Evolutionary conservation across 2,797 vertebrate genomes (phyloP), one percentile per base, ranked within the genome.

Genomic region (Balearica regulorum): DNA sequence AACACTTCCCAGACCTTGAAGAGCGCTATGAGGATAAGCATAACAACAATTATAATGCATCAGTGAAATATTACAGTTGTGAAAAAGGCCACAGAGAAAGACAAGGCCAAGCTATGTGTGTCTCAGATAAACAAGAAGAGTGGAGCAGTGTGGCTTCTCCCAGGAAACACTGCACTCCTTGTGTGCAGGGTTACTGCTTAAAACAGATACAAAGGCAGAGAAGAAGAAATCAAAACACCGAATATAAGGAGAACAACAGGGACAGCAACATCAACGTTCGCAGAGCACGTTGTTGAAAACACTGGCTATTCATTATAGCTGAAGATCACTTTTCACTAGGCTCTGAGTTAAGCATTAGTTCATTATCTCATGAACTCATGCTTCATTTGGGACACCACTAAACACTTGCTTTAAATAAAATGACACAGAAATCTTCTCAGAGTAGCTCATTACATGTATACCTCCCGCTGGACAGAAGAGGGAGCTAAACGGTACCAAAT

Each of bases 401-500:
- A 78, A 44, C 25, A 48, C 24, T 0, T 81, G 29, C 46, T 90
- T 48, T 11, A 66, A 55, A 49, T 55, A 24, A 69, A 80, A 53
- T 2, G 6, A 58, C 28, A 5, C 62, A 48, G 31, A 55, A 68
- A 43, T 12, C 11, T 28, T 22, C 24, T 19, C 15, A 22, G 8
- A 44, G 29, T 11, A 39, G 28, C 71, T 35, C 22, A 28, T 22
- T 48, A 22, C 22, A 0, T 12, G 11, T 20, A 18, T 31, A 22
- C n/a, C 64, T 61, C 29, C 43, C 12, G 7, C 39, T 75, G 85
- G 80, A 65, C 95, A 91, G 77, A 41, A 94, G 95, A 92, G 93
- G 92, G 96, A 87, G 92, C 87, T 75, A 31, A 53, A 75, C 60
- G 58, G 78, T 72, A 66, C 41, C 21, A 70, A 93, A 95, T 76